These are phyloP conservation scores for Drosophila pegasa DNA, from an alignment of 2,888 invertebrate species.

Conservation along the genomic window DNA sequence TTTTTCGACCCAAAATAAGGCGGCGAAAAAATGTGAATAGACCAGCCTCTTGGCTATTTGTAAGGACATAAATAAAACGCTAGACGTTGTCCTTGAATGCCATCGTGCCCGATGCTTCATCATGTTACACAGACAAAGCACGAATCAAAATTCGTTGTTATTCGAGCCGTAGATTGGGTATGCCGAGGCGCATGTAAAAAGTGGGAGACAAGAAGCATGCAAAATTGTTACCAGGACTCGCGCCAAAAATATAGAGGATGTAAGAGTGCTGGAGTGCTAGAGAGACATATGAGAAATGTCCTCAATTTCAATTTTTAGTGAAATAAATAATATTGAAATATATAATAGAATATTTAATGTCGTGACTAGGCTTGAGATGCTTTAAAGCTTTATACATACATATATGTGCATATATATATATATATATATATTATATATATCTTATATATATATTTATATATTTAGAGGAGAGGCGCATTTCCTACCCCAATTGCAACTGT, in stretches of 20 bases:
- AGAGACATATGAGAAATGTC: background rate
- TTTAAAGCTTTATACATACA: constrained; percentile 55
- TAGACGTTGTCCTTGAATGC: constrained; percentile 65
- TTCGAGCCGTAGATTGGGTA: constrained; percentile 31
- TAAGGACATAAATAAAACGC: constrained; percentile 70
- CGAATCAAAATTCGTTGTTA: constrained; percentile 49
- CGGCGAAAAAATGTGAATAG: background rate
- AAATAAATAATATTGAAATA: background rate
- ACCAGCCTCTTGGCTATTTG: constrained; percentile 23
- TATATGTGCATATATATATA: constrained; percentile 24
- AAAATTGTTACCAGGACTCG: constrained; percentile 40
- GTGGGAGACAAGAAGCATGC: constrained; percentile 34
- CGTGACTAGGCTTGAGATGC: constrained; percentile 43
- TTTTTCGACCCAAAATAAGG: constrained; percentile 53
- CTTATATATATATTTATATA: background rate
- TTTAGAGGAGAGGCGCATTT: constrained; percentile 15
- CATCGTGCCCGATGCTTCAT: constrained; percentile 70
- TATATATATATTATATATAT: background rate
- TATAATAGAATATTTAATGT: background rate
- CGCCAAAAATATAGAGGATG: constrained; percentile 47
- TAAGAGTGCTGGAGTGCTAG: too few relatives aligned
- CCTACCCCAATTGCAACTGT: constrained; percentile 12
- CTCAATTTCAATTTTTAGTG: background rate
- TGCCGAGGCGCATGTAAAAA: background rate
- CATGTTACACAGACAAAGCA: constrained; percentile 65